Evolutionary conservation across 2,888 invertebrate genomes (phyloP).

Genomic region (Azorinus chamasolen): DNA sequence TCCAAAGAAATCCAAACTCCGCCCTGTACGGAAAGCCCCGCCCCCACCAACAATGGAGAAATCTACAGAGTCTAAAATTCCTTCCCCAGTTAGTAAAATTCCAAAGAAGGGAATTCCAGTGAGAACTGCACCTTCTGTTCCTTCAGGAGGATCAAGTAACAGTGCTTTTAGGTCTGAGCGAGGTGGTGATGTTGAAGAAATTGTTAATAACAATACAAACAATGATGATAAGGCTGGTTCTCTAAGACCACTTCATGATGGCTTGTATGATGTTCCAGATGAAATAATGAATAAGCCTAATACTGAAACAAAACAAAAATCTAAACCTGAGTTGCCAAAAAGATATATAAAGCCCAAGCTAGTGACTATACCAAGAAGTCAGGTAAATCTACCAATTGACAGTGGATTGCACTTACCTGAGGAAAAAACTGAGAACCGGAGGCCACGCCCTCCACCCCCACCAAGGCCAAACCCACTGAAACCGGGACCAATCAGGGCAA

Average conservation of each 20-base stretch:
- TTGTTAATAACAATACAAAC: no score
- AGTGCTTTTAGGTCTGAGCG: neutral
- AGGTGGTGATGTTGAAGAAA: no score
- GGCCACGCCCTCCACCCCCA: constrained; percentile 54
- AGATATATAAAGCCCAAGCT: constrained; percentile 75
- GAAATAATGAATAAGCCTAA: neutral
- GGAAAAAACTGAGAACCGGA: constrained; percentile 5
- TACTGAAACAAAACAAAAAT: constrained; percentile 24
- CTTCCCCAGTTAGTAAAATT: constrained; percentile 29
- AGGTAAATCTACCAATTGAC: constrained; percentile 38
- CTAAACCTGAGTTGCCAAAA: constrained; percentile 70
- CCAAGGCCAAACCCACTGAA: constrained; percentile 60
- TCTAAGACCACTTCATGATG: constrained; percentile 14
- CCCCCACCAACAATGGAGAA: constrained; percentile 53
- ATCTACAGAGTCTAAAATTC: constrained; percentile 20
- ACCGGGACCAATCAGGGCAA: constrained; percentile 23
- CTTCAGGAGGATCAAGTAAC: neutral
- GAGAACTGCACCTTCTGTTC: constrained; percentile 25
- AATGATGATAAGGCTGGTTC: no score
- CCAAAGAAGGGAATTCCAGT: constrained; percentile 46
- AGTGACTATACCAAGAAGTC: constrained; percentile 69
- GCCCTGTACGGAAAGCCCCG: constrained; percentile 68
- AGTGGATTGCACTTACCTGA: constrained; percentile 5
- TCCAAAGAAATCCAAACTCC: constrained; percentile 41
- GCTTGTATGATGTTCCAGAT: constrained; percentile 36